phyloP scores from a whole-genome alignment of 2,113 vertebrate species.

The Chaenogobius annularis region DNA sequence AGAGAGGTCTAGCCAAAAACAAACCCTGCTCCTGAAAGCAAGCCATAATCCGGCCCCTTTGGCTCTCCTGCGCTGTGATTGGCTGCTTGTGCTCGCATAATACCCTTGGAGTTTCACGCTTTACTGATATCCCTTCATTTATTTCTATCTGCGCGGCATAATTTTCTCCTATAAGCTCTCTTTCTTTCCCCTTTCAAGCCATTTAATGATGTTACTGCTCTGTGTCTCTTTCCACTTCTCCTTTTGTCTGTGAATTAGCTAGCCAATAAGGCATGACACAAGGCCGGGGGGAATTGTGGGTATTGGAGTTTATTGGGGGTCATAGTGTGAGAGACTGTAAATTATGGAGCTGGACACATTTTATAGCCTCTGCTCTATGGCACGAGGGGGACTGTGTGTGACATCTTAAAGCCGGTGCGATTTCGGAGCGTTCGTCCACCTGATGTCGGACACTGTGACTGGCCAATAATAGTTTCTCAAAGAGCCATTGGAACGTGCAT shows the following conservation, averaged over 20 bases:
- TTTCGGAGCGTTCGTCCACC: not conserved
- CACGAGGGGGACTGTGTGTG: conserved; percentile 3
- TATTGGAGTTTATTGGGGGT: conserved; percentile 57
- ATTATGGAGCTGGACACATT: conserved; percentile 30
- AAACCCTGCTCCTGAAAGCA: conserved; percentile 48
- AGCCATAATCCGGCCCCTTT: conserved; percentile 47
- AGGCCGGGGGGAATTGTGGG: conserved; percentile 60
- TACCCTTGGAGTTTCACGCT: conserved; percentile 54
- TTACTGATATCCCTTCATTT: conserved; percentile 63
- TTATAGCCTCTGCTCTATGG: conserved; percentile 25
- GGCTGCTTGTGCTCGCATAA: conserved; percentile 41
- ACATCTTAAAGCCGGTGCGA: conserved; percentile 20
- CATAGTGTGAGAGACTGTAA: conserved; percentile 38
- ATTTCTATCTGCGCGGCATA: conserved; percentile 45
- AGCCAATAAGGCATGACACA: conserved; percentile 64
- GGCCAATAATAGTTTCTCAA: not conserved
- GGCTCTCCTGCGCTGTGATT: conserved; percentile 44
- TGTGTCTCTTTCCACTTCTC: conserved; percentile 30
- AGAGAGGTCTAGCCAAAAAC: conserved; percentile 41
- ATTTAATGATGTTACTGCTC: conserved; percentile 48
- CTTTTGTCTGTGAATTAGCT: conserved; percentile 60
- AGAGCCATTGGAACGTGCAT: not conserved
- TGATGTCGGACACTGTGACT: not conserved
- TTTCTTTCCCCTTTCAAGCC: conserved; percentile 45
- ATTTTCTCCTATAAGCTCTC: conserved; percentile 37